These are phyloP conservation scores for Eriocheir sinensis DNA, from an alignment of 1,140 invertebrate genomes.

Conservation along the genomic window DNA sequence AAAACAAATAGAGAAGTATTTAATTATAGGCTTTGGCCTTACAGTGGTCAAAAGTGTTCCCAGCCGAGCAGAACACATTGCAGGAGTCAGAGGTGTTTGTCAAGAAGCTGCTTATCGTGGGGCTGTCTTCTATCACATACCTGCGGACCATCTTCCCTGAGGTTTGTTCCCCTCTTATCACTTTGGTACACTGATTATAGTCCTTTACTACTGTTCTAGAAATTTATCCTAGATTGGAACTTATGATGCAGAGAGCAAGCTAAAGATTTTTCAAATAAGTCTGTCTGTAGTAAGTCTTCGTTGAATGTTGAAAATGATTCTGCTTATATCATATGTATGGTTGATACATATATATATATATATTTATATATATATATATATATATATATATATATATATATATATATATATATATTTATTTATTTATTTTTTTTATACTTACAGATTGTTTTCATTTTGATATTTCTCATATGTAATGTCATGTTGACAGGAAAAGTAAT, in stretches of 20 bases:
- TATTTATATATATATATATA: neutral
- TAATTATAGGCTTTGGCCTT: neutral
- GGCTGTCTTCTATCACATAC: slow-evolving; percentile 66
- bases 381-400: neutral
- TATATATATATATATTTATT: slow-evolving; percentile 46
- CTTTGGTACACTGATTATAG: neutral
- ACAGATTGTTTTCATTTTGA: too few relatives aligned
- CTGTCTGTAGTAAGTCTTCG: neutral
- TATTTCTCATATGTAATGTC: too few relatives aligned
- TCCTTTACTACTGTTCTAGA: too few relatives aligned
- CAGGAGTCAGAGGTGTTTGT: slow-evolving; percentile 56
- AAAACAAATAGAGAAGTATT: too few relatives aligned
- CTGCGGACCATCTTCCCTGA: slow-evolving; percentile 66
- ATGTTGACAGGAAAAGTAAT: too few relatives aligned
- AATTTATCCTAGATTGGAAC: too few relatives aligned
- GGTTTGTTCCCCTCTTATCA: slow-evolving; percentile 39
- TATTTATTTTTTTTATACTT: neutral
- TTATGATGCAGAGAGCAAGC: too few relatives aligned
- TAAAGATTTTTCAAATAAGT: neutral
- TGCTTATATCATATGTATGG: neutral
- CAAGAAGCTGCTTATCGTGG: slow-evolving; percentile 61
- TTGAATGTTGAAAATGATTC: neutral
- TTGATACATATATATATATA: neutral
- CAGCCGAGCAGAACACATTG: slow-evolving; percentile 43
- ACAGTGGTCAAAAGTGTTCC: slow-evolving; percentile 66